Percentiles rank a stretch among this genome's conserved stretches.
phyloP scores from a whole-genome alignment of 2,888 invertebrate species.

The Eupithecia inturbata region DNA sequence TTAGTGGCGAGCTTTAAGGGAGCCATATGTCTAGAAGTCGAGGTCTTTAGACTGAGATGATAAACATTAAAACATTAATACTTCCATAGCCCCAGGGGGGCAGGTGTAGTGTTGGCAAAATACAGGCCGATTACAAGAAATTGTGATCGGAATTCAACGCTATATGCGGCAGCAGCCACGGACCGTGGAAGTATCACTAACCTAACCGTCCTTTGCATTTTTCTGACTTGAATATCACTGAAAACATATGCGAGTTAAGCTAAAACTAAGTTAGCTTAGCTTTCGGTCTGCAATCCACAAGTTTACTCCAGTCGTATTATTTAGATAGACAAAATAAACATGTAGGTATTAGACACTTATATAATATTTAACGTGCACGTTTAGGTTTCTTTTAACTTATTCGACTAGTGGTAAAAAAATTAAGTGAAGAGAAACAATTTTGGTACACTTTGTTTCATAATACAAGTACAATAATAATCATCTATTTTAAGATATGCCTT shows the following conservation, averaged over 20 bases:
- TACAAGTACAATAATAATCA: no score
- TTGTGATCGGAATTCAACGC: background rate
- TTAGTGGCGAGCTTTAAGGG: slow-evolving; percentile 45
- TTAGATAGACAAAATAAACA: no score
- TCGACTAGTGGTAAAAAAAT: no score
- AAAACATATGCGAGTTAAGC: background rate
- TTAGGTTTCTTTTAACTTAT: no score
- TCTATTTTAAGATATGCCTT: no score
- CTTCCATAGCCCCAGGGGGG: no score
- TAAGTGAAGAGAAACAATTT: background rate
- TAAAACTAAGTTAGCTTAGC: background rate
- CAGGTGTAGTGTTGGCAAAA: background rate
- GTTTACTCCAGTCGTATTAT: background rate
- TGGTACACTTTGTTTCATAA: no score
- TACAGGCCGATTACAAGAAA: background rate
- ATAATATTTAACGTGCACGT: no score
- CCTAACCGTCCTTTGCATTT: background rate
- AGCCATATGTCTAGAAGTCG: background rate
- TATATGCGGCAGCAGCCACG: background rate
- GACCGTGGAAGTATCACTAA: background rate
- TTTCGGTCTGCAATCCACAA: no score
- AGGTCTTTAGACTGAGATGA: background rate
- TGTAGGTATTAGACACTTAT: no score
- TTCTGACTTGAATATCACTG: background rate
- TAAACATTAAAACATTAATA: no score